A percentile compares a stretch with the other conserved stretches of the same genome.
These are phyloP conservation scores for Gonatopus flavifemur DNA, from an alignment of 1,140 invertebrate species.

Conservation along the genomic window DNA sequence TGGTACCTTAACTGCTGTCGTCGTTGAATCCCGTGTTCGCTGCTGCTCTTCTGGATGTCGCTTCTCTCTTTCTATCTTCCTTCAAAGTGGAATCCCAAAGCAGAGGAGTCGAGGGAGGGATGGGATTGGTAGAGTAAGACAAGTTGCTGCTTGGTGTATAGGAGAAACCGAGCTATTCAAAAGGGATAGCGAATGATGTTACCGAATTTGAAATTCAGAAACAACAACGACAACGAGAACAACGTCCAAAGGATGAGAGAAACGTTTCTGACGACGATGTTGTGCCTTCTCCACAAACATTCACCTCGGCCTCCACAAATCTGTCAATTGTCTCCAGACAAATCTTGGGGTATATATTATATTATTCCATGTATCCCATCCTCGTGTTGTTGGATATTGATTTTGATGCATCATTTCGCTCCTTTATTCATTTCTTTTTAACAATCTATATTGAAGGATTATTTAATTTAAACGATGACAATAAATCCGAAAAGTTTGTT, in stretches of 20 bases:
- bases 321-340: constrained; percentile 56
- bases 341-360: constrained; percentile 46
- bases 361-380: too few relatives aligned
- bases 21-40: constrained; percentile 6
- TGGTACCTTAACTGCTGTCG: too few relatives aligned
- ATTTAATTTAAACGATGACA: too few relatives aligned
- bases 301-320: constrained; percentile 49
- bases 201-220: constrained; percentile 56
- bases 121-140: too few relatives aligned
- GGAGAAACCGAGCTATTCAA: neutral
- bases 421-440: too few relatives aligned
- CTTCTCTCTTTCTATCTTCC: too few relatives aligned
- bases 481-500: too few relatives aligned
- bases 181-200: neutral
- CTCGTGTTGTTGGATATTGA: too few relatives aligned
- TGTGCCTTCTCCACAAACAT: constrained; percentile 7
- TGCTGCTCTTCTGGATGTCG: constrained; percentile 10
- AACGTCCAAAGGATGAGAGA: constrained; percentile 5
- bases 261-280: neutral
- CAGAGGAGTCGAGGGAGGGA: constrained; percentile 1
- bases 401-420: too few relatives aligned
- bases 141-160: too few relatives aligned
- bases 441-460: too few relatives aligned
- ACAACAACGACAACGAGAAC: constrained; percentile 21
- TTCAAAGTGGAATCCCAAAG: too few relatives aligned